Evolutionary conservation across 2,113 vertebrate species (phyloP), one percentile per base, ranked within the genome.

Genomic region (Hylia prasina): DNA sequence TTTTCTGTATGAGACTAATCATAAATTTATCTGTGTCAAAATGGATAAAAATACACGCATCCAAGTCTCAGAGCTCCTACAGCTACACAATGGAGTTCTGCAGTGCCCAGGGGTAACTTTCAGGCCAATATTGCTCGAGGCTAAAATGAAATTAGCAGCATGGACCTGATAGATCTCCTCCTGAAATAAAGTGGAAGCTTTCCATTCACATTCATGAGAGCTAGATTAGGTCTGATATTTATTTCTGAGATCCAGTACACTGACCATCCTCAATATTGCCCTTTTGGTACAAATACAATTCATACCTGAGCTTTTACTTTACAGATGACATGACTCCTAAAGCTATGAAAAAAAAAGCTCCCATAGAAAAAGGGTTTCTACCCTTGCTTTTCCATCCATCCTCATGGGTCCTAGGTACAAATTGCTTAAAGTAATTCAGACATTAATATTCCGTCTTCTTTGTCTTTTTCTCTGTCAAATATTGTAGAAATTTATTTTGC

Each of bases 131-230:
- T n/a, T 85, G 48, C 50, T 89, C 0, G 0, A 93, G 44, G 81
- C 57, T 72, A 88, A 94, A 90, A 80, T 37, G 17, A 88, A 95
- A 96, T 88, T 80, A 93, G 23, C 45, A 80, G 27, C 57, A 76
- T 27, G 16, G 48, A 40, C 45, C 45, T 64, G 17, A 72, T 44
- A 68, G 22, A 53, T 64, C 31, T 82, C 48, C 48, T 92, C 15
- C 51, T 75, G 42, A 95, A 94, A 82, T 57, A 56, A 87, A 71
- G 54, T 35, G 16, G 56, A 92, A 81, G 22, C 6, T 81, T 81
- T 90, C 63, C 28, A 45, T 76, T 82, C 57, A 75, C 37, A 53
- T 76, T 92, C 69, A 79, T 82, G 44, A 81, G 27, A 60, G 21
- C 25, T 53, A 79, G 31, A 71, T n/a, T 64, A 10, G 22, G 25